phyloP scores from a whole-genome alignment of 2,113 vertebrate species.

The Scortum barcoo region DNA sequence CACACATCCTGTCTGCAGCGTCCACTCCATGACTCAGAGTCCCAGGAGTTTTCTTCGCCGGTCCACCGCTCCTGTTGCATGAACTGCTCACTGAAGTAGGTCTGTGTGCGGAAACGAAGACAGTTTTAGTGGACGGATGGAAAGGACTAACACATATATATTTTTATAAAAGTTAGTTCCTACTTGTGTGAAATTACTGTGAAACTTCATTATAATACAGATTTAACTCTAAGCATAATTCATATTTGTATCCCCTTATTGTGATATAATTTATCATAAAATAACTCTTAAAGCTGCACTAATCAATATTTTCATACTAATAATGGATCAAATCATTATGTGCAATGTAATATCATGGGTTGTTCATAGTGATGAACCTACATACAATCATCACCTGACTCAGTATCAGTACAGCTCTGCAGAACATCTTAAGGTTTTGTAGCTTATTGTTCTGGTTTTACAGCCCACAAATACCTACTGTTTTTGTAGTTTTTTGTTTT shows the following conservation, averaged over 20 bases:
- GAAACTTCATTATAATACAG: neutral
- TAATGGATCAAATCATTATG: neutral
- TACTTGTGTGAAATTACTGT: too few species aligned
- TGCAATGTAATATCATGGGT: neutral
- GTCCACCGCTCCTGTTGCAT: constrained; percentile 32
- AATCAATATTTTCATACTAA: neutral
- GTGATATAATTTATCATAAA: neutral
- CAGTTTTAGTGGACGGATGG: constrained; percentile 19
- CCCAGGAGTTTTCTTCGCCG: constrained; percentile 42
- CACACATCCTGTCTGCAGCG: constrained; percentile 59
- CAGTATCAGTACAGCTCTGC: neutral
- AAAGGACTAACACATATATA: constrained; percentile 2
- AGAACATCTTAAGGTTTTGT: neutral
- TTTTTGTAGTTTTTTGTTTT: too few species aligned
- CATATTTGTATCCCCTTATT: neutral
- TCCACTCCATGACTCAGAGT: constrained; percentile 51
- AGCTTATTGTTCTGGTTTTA: neutral
- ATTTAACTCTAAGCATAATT: neutral
- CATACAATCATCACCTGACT: neutral
- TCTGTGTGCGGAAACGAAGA: neutral
- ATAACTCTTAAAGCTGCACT: neutral
- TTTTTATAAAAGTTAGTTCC: neutral
- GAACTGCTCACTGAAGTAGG: constrained; percentile 34
- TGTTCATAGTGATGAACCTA: neutral
- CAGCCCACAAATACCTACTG: neutral